Base-by-base conservation (phyloP, 2,113 vertebrate species). In the Piliocolobus tephrosceles region DNA sequence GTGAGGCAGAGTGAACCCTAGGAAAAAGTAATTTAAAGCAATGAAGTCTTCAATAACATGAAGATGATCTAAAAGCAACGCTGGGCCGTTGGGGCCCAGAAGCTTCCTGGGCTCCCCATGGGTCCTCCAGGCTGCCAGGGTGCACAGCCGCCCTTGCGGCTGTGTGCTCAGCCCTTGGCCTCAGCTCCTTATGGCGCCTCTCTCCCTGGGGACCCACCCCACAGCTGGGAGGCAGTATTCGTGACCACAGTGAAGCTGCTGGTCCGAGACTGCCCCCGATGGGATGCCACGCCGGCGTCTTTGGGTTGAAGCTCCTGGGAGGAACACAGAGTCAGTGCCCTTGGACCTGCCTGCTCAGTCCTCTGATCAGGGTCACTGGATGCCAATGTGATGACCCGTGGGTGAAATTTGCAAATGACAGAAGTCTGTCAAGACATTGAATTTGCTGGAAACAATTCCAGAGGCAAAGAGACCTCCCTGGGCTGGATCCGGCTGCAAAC, bases 361-460 rank as follows among this genome's bases (percentile, higher is more conserved):
- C 61, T 17, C 58, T 17, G 0, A 5, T 14, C 17, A 8, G 43
- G 0, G 7, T 66, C 78, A 1, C 0, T 0, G 68, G 22, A 3
- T 0, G 14, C 38, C 8, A 23, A 25, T 6, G 3, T 3, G 18
- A 40, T 1, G 0, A 9, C 23, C 10, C 1, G 0, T 2, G n/a
- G 61, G 1, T 57, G 2, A 6, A 18, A 32, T 16, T 13, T 43
- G 40, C 79, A 78, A 38, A 6, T 0, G 18, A 58, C 75, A 12
- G 1, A 2, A 35, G 35, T 40, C 81, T 12, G 3, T 18, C 30
- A 0, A 1, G 70, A 50, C 22, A 1, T 16, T 11, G 1, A 20
- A 22, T 55, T 23, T 35, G 79, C 43, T 27, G 47, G 64, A 40
- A 57, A 43, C 13, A 17, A 17, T 12, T 17, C 11, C 0, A 0